phyloP scores from a whole-genome alignment of 2,888 invertebrate genomes.

The Norana najaformis region DNA sequence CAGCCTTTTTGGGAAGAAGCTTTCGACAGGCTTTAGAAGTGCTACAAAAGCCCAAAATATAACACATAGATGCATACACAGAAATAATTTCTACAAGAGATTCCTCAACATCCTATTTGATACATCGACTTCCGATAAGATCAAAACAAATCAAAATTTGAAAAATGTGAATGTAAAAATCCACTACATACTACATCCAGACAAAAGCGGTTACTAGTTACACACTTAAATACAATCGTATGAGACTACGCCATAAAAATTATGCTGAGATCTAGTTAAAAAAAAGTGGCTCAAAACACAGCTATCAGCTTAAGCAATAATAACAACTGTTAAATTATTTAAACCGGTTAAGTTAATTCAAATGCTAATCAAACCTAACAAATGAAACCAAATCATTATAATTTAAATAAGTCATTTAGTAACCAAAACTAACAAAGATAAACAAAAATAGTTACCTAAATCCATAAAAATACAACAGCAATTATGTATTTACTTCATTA shows the following conservation, averaged over 20 bases:
- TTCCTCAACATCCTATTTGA: not conserved
- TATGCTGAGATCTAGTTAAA: not conserved
- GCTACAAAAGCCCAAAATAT: not conserved
- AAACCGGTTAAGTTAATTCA: not conserved
- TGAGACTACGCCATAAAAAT: not conserved
- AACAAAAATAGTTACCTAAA: not conserved
- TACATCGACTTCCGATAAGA: not conserved
- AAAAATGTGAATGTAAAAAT: not conserved
- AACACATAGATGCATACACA: not conserved
- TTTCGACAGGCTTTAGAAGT: not conserved
- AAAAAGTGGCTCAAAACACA: not conserved
- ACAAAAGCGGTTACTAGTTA: not conserved
- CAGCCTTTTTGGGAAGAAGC: not conserved
- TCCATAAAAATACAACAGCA: not conserved
- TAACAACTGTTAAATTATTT: too few relatives aligned
- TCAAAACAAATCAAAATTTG: not conserved
- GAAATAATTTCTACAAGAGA: not conserved
- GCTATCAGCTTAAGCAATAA: not conserved
- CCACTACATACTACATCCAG: not conserved
- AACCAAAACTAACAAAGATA: not conserved
- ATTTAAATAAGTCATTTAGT: not conserved
- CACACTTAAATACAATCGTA: not conserved
- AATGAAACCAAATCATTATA: not conserved
- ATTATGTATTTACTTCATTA: too few relatives aligned
- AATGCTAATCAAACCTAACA: not conserved